Evolutionary conservation across 2,888 invertebrate species (phyloP), one percentile per base, ranked within the genome.

Genomic region (Drosophila differens): DNA sequence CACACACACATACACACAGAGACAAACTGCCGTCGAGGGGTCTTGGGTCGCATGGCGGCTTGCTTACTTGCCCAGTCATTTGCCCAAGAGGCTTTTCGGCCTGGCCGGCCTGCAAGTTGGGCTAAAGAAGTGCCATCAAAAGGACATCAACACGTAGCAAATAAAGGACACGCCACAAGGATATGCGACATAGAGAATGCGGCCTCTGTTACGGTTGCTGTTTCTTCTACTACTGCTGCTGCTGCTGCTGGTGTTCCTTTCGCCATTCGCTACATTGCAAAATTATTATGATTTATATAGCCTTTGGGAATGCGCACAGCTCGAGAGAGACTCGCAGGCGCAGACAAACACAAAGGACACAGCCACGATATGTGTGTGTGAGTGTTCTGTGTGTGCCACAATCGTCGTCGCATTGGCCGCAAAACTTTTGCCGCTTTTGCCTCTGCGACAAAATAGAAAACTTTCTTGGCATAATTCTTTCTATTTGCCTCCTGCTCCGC

Each of bases 81-180:
- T 81, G 82, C 85, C 85, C 85, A 67, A 52, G 89, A 77, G 90
- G 82, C 86, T 59, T 73, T 72, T 59, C 57, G 60, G 44, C 30
- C 47, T 30, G 68, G 68, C 58, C 53, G 68, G 74, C 64, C 53
- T 58, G 75, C 47, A 69, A 68, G 79, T 51, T 66, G 76, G 58
- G 61, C 81, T 62, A 69, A 68, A 74, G 90, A 84, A 84, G 91
- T 83, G 85, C 85, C 87, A 91, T 91, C 91, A 91, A 91, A 91
- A 88, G 88, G 88, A 91, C 88, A 91, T 88, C 88, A 88, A 88
- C 88, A 88, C 88, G 88, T 88, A 88, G 88, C 88, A 91, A 91
- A 91, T 88, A 88, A 91, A 91, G 88, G 91, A 88, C 91, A 88
- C 88, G 91, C 87, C 91, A 88, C 90, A 88, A 89, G 90, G 90